phyloP scores from a whole-genome alignment of 2,797 vertebrate genomes.

The Manis pentadactyla region DNA sequence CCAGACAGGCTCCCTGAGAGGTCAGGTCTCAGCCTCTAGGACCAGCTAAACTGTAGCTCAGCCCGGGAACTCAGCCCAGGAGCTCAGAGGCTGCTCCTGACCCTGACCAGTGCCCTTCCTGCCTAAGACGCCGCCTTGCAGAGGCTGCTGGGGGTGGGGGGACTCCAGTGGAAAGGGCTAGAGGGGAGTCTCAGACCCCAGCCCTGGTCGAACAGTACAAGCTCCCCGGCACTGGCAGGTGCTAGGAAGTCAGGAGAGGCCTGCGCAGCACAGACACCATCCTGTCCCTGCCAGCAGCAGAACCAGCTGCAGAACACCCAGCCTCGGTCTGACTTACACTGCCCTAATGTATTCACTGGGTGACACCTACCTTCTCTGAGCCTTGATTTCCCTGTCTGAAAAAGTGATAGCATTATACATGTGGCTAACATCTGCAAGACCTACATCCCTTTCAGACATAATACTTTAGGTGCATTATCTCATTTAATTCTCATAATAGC shows the following conservation, averaged over 20 bases:
- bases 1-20: not conserved
- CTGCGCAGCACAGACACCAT: not conserved
- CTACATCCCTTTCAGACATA: not conserved
- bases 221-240: not conserved
- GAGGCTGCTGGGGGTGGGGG: not conserved
- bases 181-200: not conserved
- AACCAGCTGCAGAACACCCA: not conserved
- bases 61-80: constrained; percentile 16
- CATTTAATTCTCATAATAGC: not conserved
- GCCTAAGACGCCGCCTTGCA: not conserved
- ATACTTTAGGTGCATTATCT: not conserved
- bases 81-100: not conserved
- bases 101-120: not conserved
- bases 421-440: not conserved
- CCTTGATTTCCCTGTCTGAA: constrained; percentile 57
- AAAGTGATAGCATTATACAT: constrained; percentile 16
- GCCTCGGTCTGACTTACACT: constrained; percentile 57
- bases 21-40: not conserved
- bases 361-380: constrained; percentile 38
- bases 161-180: not conserved
- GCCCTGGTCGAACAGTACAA: not conserved
- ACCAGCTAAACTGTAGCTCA: not conserved
- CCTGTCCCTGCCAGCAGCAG: constrained; percentile 39
- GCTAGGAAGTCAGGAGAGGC: not conserved
- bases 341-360: constrained; percentile 46